Percentiles rank a stretch among this genome's conserved stretches.
phyloP scores from a whole-genome alignment of 2,888 invertebrate genomes.

The Chaetogeoica ovagalla region DNA sequence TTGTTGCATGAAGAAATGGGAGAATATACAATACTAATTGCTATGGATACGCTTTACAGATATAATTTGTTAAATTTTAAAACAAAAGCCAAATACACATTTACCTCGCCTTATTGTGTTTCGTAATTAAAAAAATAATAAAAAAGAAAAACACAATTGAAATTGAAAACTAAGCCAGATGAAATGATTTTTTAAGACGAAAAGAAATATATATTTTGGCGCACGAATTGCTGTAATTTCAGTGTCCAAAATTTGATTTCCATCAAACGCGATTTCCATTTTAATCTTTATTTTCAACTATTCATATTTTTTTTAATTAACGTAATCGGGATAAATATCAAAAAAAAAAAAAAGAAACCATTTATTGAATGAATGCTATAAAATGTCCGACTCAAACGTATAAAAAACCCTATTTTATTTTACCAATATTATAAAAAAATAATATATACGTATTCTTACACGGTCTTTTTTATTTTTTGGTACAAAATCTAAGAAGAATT shows the following conservation, averaged over 20 bases:
- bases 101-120: not conserved
- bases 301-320: no score
- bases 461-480: no score
- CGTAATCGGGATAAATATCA: no score
- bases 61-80: not conserved
- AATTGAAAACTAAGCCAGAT: not conserved
- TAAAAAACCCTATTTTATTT: no score
- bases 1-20: not conserved
- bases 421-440: no score
- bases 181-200: not conserved
- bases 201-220: not conserved
- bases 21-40: not conserved
- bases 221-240: not conserved
- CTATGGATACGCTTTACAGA: not conserved
- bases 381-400: no score
- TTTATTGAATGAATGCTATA: no score
- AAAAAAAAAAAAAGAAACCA: no score
- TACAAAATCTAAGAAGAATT: no score
- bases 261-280: not conserved
- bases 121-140: not conserved
- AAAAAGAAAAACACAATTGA: not conserved
- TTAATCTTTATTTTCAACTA: no score
- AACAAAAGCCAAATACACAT: not conserved
- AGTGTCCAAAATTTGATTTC: not conserved
- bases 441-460: no score